These are phyloP conservation scores for Tetropium fuscum DNA, from an alignment of 2,888 invertebrate species.

Conservation along the genomic window DNA sequence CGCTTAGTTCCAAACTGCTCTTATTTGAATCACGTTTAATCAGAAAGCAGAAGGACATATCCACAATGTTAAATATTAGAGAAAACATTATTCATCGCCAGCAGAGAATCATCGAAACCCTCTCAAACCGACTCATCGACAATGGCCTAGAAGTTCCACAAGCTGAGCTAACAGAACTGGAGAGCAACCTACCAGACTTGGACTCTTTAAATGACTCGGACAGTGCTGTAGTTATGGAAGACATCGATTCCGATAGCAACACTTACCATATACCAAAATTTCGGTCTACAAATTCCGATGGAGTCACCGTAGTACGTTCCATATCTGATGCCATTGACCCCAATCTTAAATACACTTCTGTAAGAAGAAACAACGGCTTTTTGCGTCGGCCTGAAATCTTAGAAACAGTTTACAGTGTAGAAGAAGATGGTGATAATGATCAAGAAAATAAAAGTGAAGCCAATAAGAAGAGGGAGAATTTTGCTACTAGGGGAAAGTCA, in stretches of 20 bases:
- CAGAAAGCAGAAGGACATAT: constrained; percentile 87
- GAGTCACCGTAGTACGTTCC: constrained; percentile 83
- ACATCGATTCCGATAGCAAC: constrained; percentile 77
- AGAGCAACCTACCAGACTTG: constrained; percentile 77
- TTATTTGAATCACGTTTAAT: constrained; percentile 87
- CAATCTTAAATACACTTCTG: constrained; percentile 78
- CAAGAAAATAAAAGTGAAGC: constrained; percentile 66
- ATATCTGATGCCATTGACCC: constrained; percentile 90
- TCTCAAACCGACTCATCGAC: constrained; percentile 80
- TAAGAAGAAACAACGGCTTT: constrained; percentile 79
- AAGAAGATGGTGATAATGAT: constrained; percentile 79
- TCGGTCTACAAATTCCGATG: constrained; percentile 74
- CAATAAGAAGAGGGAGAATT: constrained; percentile 68
- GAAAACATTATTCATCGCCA: constrained; percentile 85
- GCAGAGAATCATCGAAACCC: constrained; percentile 81
- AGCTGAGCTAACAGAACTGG: constrained; percentile 75
- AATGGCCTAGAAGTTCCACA: constrained; percentile 80
- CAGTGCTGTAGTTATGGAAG: constrained; percentile 89
- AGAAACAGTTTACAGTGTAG: constrained; percentile 88
- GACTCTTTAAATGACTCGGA: constrained; percentile 91
- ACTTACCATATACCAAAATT: constrained; percentile 72
- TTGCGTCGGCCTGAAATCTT: constrained; percentile 84
- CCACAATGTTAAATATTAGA: constrained; percentile 78
- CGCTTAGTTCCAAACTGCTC: constrained; percentile 83
- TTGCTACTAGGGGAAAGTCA: constrained; percentile 59